Evolutionary conservation across 2,797 vertebrate genomes (phyloP).

Genomic region (Poecilia velifera): DNA sequence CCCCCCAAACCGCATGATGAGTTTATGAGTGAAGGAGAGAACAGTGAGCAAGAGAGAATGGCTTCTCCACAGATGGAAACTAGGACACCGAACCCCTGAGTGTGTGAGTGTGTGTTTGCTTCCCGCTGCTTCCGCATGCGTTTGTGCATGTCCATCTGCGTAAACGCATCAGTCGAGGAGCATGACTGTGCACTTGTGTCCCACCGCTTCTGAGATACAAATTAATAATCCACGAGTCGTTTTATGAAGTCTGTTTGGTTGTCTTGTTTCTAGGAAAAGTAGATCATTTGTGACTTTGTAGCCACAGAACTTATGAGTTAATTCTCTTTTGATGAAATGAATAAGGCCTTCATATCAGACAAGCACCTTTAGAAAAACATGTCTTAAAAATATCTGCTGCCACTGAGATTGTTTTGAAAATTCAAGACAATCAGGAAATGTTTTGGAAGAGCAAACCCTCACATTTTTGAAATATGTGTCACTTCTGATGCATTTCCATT

Average conservation of each 20-base stretch:
- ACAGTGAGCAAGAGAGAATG: conserved; percentile 60
- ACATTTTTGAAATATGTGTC: not conserved
- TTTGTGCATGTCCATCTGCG: conserved; percentile 45
- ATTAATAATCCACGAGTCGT: not conserved
- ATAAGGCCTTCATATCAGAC: not conserved
- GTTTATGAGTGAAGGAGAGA: conserved; percentile 62
- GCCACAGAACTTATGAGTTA: not conserved
- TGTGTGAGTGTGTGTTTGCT: conserved; percentile 61
- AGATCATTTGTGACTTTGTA: not conserved
- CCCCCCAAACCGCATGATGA: conserved; percentile 36
- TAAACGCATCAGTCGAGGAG: conserved; percentile 25
- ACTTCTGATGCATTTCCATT: not conserved
- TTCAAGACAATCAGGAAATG: not conserved
- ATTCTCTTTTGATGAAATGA: not conserved
- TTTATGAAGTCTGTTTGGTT: not conserved
- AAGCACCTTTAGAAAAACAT: not conserved
- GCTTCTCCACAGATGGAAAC: conserved; percentile 75
- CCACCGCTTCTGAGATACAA: conserved; percentile 19
- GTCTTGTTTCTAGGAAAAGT: conserved; percentile 1
- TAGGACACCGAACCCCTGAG: conserved; percentile 78
- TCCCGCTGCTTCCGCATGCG: conserved; percentile 56
- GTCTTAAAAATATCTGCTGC: not conserved
- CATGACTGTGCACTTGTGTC: conserved; percentile 34
- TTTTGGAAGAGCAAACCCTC: not conserved
- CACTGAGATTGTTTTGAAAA: not conserved